phyloP scores from a whole-genome alignment of 2,797 vertebrate species.

The Catharus ustulatus region DNA sequence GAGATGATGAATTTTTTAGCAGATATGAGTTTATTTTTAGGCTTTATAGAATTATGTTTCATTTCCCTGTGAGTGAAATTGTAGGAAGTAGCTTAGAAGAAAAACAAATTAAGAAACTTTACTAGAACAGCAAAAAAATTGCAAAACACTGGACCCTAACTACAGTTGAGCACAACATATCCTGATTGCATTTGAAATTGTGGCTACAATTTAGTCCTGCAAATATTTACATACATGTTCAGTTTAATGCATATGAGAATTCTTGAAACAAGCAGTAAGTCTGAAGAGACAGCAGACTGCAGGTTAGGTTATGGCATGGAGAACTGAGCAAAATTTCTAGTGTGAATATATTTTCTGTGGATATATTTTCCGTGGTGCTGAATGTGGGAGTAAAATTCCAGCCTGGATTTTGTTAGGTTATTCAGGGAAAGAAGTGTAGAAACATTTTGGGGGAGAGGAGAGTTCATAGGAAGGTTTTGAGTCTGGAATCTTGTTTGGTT shows the following conservation, averaged over 20 bases:
- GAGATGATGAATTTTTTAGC: slow-evolving; percentile 78
- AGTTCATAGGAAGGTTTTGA: neutral
- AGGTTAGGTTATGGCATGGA: neutral
- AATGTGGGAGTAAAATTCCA: neutral
- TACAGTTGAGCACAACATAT: neutral
- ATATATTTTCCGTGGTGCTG: neutral
- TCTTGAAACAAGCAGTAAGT: neutral
- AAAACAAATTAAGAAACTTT: slow-evolving; percentile 20
- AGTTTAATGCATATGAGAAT: neutral
- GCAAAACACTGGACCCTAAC: neutral
- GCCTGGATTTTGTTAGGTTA: neutral
- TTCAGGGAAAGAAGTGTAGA: neutral
- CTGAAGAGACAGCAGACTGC: neutral
- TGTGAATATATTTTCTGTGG: neutral
- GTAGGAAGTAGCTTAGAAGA: slow-evolving; percentile 52
- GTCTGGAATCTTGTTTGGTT: neutral
- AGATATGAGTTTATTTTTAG: slow-evolving; percentile 76
- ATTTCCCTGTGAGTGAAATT: slow-evolving; percentile 67
- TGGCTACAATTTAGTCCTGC: neutral
- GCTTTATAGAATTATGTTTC: slow-evolving; percentile 69
- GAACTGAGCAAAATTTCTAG: neutral
- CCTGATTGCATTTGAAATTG: neutral
- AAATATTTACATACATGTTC: neutral
- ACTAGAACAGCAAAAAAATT: neutral
- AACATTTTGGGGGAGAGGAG: neutral